Evolutionary conservation across 2,888 invertebrate genomes (phyloP).

Genomic region (Tethea ocularis): DNA sequence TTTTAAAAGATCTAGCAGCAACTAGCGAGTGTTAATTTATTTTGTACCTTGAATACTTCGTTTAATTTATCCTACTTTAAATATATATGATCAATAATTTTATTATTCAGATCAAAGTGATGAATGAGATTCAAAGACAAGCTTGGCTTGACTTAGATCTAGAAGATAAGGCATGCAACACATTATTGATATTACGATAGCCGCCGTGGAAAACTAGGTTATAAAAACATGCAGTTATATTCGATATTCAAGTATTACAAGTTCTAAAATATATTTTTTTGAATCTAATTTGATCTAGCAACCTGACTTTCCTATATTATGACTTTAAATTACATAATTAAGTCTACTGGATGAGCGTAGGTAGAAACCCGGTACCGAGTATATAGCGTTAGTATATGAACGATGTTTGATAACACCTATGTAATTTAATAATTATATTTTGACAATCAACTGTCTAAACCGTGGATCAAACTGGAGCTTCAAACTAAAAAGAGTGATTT

Average conservation of each 20-base stretch:
- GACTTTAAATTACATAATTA: slow-evolving; percentile 47
- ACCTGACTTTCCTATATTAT: slow-evolving; percentile 43
- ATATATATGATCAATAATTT: neutral
- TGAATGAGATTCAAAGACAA: slow-evolving; percentile 4
- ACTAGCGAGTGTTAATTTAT: slow-evolving; percentile 27
- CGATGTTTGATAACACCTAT: slow-evolving; percentile 57
- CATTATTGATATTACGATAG: slow-evolving; percentile 15
- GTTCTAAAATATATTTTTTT: no score
- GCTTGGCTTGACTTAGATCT: slow-evolving; percentile 7
- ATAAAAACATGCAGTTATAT: slow-evolving; percentile 64
- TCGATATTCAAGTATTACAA: neutral
- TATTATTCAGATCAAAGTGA: neutral
- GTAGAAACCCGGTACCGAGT: slow-evolving; percentile 65
- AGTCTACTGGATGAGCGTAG: slow-evolving; percentile 49
- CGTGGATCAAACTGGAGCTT: neutral
- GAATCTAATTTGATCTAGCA: slow-evolving; percentile 39
- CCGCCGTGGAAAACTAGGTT: slow-evolving; percentile 15
- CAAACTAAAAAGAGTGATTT: no score
- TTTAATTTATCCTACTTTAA: neutral
- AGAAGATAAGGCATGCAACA: slow-evolving; percentile 29
- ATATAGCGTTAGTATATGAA: slow-evolving; percentile 61
- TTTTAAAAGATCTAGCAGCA: slow-evolving; percentile 37
- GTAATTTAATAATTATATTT: slow-evolving; percentile 1
- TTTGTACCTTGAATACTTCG: slow-evolving; percentile 6
- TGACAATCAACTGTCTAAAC: neutral